These are phyloP conservation scores for Catocala sponsa DNA, from an alignment of 2,888 invertebrate species.

Conservation along the genomic window DNA sequence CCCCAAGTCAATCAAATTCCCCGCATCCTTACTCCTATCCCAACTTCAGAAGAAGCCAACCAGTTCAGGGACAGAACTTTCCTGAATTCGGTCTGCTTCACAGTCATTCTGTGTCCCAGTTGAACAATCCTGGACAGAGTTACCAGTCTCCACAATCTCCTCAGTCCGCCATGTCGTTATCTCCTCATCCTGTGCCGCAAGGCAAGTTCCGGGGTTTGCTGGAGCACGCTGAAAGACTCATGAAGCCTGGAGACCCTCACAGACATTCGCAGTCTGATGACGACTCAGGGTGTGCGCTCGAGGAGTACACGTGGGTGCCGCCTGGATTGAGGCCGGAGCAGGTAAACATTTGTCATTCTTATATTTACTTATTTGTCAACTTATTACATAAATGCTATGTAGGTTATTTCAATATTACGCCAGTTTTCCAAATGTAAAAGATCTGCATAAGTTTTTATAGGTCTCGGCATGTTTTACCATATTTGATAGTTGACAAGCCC, in stretches of 20 bases:
- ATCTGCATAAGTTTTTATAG: no score
- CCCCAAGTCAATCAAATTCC: slow-evolving; percentile 76
- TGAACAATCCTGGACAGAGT: slow-evolving; percentile 70
- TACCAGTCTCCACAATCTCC: slow-evolving; percentile 78
- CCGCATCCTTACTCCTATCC: slow-evolving; percentile 81
- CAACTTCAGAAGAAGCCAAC: slow-evolving; percentile 73
- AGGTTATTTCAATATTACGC: no score
- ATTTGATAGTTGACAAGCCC: no score
- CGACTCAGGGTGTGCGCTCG: slow-evolving; percentile 98
- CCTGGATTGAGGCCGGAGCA: slow-evolving; percentile 98
- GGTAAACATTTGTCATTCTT: slow-evolving; percentile 85
- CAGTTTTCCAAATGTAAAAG: no score
- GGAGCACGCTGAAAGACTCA: slow-evolving; percentile 88
- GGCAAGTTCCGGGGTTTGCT: slow-evolving; percentile 81
- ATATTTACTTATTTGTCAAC: no score
- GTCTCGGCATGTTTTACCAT: no score
- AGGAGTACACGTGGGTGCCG: slow-evolving; percentile 99
- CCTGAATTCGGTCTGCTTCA: slow-evolving; percentile 71
- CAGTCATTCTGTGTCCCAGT: slow-evolving; percentile 72
- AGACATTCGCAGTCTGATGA: slow-evolving; percentile 98
- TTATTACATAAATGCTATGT: no score
- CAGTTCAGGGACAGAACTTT: slow-evolving; percentile 59
- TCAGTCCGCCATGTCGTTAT: slow-evolving; percentile 81
- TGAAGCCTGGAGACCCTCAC: slow-evolving; percentile 92
- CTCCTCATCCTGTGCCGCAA: slow-evolving; percentile 80